Conservation (phyloP, 1,140 invertebrate genomes). For the Philopotamus ludificatus region DNA sequence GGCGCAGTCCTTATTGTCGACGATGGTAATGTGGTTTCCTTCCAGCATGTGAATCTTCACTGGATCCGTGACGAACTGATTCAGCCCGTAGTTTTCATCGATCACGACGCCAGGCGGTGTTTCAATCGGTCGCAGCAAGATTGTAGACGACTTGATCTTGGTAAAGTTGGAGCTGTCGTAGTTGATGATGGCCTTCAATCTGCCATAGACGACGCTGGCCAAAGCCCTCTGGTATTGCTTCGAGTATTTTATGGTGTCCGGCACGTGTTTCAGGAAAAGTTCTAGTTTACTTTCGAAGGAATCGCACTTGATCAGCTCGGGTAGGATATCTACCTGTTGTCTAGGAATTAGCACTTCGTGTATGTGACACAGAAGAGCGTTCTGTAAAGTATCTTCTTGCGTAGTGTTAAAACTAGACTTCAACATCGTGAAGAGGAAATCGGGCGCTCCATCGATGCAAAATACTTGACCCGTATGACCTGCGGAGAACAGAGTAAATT, state of each 20-base stretch:
- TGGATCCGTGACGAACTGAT: constrained; percentile 53
- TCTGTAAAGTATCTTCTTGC: constrained; percentile 56
- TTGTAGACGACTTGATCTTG: constrained; percentile 60
- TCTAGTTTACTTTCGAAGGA: constrained; percentile 56
- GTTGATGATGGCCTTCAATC: constrained; percentile 57
- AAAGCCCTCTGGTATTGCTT: constrained; percentile 54
- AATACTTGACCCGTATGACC: constrained; percentile 57
- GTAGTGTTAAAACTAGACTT: constrained; percentile 48
- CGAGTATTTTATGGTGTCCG: constrained; percentile 51
- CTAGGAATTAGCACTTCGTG: constrained; percentile 57
- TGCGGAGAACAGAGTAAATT: constrained; percentile 44
- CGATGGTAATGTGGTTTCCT: constrained; percentile 70
- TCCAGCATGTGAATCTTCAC: constrained; percentile 60
- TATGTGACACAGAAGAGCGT: constrained; percentile 55
- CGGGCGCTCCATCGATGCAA: constrained; percentile 61
- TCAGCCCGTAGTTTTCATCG: constrained; percentile 66
- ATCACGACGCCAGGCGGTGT: constrained; percentile 50
- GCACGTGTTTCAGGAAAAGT: constrained; percentile 44
- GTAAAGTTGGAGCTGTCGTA: constrained; percentile 52
- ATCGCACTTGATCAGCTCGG: constrained; percentile 57
- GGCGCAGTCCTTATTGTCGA: constrained; percentile 64
- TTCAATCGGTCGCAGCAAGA: constrained; percentile 63
- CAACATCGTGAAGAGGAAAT: constrained; percentile 55
- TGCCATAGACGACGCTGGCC: constrained; percentile 55
- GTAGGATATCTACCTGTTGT: constrained; percentile 51